Percentiles rank a stretch among this genome's conserved stretches.
Evolutionary conservation across 2,888 invertebrate species (phyloP).

Genomic region (Drosophila bunnanda): DNA sequence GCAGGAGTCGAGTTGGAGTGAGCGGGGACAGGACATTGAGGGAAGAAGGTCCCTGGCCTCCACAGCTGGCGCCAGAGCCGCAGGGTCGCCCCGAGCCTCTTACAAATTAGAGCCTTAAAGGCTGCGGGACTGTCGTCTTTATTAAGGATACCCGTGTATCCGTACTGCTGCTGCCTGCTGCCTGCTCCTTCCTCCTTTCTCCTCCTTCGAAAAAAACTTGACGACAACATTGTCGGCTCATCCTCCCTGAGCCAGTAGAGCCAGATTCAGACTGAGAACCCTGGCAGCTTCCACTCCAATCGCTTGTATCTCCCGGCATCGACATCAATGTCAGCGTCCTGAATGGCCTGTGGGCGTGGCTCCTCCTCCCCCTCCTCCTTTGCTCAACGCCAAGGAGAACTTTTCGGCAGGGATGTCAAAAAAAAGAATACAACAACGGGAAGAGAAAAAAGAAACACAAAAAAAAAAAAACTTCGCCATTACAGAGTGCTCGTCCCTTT

Average conservation of each 20-base stretch:
- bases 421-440: conserved; percentile 1
- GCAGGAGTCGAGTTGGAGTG: neutral
- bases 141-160: conserved; percentile 29
- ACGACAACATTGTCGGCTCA: conserved; percentile 42
- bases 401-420: conserved; percentile 41
- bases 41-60: neutral
- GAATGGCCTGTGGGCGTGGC: conserved; percentile 51
- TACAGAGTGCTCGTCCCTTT: conserved; percentile 16
- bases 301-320: conserved; percentile 15
- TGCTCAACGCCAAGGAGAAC: conserved; percentile 18
- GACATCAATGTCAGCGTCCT: conserved; percentile 64
- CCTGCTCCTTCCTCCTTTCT: neutral
- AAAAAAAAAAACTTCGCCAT: conserved; percentile 27
- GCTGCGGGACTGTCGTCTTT: conserved; percentile 38
- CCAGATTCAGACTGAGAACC: neutral
- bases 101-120: conserved; percentile 41
- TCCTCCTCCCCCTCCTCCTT: conserved; percentile 2
- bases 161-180: too few relatives aligned
- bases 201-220: conserved; percentile 27
- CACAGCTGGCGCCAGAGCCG: conserved; percentile 34
- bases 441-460: neutral
- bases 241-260: conserved; percentile 4
- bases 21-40: neutral
- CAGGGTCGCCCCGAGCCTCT: conserved; percentile 19
- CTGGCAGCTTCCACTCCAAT: conserved; percentile 4